These are phyloP conservation scores for Cheilosia grossa DNA, from an alignment of 2,888 invertebrate species.

Conservation along the genomic window DNA sequence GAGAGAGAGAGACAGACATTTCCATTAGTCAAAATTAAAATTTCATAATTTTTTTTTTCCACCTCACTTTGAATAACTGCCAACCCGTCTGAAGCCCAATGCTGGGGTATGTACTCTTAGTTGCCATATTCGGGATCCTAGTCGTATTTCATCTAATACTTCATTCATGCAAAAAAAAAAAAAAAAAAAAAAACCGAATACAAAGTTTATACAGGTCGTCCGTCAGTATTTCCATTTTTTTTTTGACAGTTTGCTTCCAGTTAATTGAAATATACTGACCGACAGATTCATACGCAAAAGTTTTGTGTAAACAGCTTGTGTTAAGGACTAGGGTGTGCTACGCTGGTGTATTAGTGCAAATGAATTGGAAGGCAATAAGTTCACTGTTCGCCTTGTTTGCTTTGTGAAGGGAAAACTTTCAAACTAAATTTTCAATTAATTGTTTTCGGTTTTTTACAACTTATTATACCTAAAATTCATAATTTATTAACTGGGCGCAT, in stretches of 20 bases:
- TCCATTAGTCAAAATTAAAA: slow-evolving; percentile 75
- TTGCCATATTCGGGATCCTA: slow-evolving; percentile 51
- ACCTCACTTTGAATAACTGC: slow-evolving; percentile 64
- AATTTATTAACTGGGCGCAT: too few species aligned
- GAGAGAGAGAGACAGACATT: slow-evolving; percentile 31
- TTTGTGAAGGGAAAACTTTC: slow-evolving; percentile 21
- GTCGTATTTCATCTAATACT: slow-evolving; percentile 28
- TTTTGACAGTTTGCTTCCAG: slow-evolving; percentile 64
- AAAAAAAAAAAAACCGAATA: background rate
- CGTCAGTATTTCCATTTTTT: slow-evolving; percentile 31
- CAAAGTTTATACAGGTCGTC: slow-evolving; percentile 52
- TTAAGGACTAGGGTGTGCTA: slow-evolving; percentile 38
- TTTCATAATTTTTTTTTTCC: slow-evolving; percentile 65
- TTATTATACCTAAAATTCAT: too few species aligned
- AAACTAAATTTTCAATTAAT: slow-evolving; percentile 37
- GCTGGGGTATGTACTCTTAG: background rate
- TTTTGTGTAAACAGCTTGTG: slow-evolving; percentile 59
- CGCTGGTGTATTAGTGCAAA: slow-evolving; percentile 49
- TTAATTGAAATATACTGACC: slow-evolving; percentile 75
- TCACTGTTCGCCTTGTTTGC: slow-evolving; percentile 18
- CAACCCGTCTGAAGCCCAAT: slow-evolving; percentile 5
- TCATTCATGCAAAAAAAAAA: slow-evolving; percentile 23
- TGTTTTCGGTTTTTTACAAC: background rate
- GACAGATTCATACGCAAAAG: slow-evolving; percentile 65
- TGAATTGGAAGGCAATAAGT: slow-evolving; percentile 53